phyloP scores from a whole-genome alignment of 2,113 vertebrate genomes.

The Glaucomys volans region DNA sequence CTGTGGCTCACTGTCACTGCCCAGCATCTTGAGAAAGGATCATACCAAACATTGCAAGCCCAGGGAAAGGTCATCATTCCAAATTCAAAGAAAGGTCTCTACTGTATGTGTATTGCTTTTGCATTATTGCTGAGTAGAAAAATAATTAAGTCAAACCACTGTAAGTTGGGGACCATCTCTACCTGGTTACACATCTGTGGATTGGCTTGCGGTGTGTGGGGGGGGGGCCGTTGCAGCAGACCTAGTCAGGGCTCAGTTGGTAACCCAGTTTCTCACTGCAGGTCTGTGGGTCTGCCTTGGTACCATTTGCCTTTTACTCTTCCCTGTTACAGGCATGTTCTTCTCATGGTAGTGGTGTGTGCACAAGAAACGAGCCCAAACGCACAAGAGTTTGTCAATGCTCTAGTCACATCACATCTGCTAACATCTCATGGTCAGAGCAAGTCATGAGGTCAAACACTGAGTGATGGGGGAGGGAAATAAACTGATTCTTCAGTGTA shows the following conservation, averaged over 20 bases:
- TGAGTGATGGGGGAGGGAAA: neutral
- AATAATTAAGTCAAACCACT: neutral
- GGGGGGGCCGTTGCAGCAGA: too few relatives aligned
- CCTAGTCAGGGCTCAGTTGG: neutral
- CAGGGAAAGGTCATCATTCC: neutral
- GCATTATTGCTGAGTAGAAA: neutral
- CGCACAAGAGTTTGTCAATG: neutral
- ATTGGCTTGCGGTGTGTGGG: too few relatives aligned
- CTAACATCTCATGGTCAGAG: neutral
- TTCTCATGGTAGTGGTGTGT: neutral
- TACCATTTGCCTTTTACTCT: neutral
- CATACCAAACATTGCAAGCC: neutral
- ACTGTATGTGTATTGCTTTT: neutral
- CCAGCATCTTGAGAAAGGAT: neutral
- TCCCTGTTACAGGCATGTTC: neutral
- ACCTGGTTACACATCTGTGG: fast-evolving
- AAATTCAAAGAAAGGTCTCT: neutral
- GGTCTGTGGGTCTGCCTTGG: neutral
- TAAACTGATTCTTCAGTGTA: neutral
- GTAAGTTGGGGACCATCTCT: neutral
- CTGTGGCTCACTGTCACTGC: neutral
- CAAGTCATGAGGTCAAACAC: neutral
- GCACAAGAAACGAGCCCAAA: neutral
- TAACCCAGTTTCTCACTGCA: neutral
- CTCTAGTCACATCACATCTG: neutral